Conservation (phyloP, 2,797 vertebrate species). For the Parauchenoglanis punctatus region DNA sequence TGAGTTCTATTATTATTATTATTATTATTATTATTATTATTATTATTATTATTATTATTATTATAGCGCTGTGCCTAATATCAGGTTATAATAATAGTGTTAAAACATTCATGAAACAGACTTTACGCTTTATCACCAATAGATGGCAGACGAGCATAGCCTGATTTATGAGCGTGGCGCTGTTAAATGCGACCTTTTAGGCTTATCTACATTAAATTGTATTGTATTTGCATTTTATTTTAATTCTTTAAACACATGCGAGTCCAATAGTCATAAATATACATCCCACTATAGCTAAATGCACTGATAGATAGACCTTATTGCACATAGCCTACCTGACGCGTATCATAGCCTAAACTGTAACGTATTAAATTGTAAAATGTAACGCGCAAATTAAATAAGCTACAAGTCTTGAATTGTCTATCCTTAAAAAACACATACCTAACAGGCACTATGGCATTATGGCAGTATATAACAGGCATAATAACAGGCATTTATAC, state of each 20-base stretch:
- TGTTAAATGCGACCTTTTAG: not conserved
- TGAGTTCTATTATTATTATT: not conserved
- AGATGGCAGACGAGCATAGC: slow-evolving; percentile 67
- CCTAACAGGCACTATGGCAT: too few relatives aligned
- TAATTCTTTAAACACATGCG: not conserved
- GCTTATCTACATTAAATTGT: too few relatives aligned
- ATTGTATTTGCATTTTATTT: not conserved
- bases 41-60: not conserved
- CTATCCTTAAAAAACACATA: not conserved
- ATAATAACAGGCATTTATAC: not conserved
- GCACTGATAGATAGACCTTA: not conserved
- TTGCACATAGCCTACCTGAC: not conserved
- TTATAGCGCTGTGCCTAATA: not conserved
- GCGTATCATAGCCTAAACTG: not conserved
- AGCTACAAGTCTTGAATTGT: not conserved
- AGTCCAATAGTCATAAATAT: too few relatives aligned
- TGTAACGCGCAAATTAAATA: not conserved
- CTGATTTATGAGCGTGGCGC: not conserved
- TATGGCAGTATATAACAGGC: too few relatives aligned
- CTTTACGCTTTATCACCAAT: slow-evolving; percentile 61
- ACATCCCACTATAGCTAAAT: not conserved
- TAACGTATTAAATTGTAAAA: not conserved
- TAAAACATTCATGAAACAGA: slow-evolving; percentile 49
- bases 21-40: too few relatives aligned
- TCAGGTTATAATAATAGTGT: not conserved